Percentiles rank a stretch among this genome's conserved stretches.
Evolutionary conservation across 1,140 invertebrate species (phyloP).

Genomic region (Stegodyphus dumicola): DNA sequence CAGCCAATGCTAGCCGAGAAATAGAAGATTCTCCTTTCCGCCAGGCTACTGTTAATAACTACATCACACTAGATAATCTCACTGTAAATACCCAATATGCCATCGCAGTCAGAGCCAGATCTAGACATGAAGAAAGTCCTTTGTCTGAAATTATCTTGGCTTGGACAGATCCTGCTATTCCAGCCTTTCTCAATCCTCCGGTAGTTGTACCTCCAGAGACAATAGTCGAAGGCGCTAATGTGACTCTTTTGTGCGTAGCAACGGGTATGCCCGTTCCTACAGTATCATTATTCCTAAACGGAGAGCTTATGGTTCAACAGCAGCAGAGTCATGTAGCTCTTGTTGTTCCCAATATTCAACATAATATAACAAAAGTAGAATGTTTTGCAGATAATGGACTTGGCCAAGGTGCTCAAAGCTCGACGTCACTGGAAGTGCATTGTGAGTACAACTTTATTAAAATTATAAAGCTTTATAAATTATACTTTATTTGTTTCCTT

Average conservation of each 20-base stretch:
- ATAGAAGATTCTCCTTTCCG: conserved; percentile 10
- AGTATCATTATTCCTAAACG: conserved; percentile 82
- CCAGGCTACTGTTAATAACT: conserved; percentile 34
- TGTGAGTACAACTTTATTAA: conserved; percentile 73
- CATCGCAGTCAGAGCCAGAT: conserved; percentile 62
- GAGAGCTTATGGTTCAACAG: conserved; percentile 73
- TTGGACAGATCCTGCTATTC: conserved; percentile 87
- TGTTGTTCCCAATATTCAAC: conserved; percentile 81
- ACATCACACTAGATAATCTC: conserved; percentile 44
- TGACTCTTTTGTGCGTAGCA: conserved; percentile 85
- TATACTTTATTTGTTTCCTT: too few species aligned
- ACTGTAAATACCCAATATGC: conserved; percentile 65
- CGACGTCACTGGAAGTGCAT: conserved; percentile 79
- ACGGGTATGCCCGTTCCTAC: conserved; percentile 84
- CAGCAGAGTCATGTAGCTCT: conserved; percentile 75
- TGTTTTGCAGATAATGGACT: conserved; percentile 88
- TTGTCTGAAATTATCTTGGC: conserved; percentile 75
- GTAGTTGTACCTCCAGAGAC: conserved; percentile 84
- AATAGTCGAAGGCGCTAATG: conserved; percentile 82
- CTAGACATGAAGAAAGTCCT: conserved; percentile 50
- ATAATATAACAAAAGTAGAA: conserved; percentile 84
- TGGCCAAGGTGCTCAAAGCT: conserved; percentile 84
- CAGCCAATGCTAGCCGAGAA: conserved; percentile 13
- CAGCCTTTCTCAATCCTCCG: conserved; percentile 85
- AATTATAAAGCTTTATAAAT: too few species aligned